Evolutionary conservation across 1,140 invertebrate species (phyloP).

Genomic region (Heliothis virescens): DNA sequence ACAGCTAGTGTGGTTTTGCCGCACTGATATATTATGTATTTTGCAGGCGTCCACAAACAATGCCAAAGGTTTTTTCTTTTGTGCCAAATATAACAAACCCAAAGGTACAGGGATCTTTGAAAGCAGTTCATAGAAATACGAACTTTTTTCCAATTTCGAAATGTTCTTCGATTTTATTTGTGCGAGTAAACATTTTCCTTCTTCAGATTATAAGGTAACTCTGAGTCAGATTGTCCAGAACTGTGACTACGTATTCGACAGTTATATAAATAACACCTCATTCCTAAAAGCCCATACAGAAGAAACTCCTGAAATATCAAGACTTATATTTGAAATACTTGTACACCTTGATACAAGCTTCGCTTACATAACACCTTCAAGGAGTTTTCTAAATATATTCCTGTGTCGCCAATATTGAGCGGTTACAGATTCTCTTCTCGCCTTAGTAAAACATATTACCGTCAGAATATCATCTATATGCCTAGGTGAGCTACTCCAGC

Average conservation of each 20-base stretch:
- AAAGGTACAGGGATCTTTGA: not conserved
- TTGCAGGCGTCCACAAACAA: conserved; percentile 3
- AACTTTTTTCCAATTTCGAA: not conserved
- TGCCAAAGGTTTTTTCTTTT: not conserved
- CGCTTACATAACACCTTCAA: not conserved
- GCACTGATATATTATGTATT: conserved; percentile 19
- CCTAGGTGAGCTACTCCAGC: not conserved
- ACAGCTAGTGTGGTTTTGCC: not conserved
- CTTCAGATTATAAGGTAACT: too few relatives aligned
- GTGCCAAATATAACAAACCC: not conserved
- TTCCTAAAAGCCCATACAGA: too few relatives aligned
- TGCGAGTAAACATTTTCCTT: too few relatives aligned
- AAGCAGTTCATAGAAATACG: not conserved
- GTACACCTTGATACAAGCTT: not conserved
- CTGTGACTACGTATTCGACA: too few relatives aligned
- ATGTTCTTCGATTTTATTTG: too few relatives aligned
- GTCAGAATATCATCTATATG: not conserved
- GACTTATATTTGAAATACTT: too few relatives aligned
- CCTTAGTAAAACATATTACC: not conserved
- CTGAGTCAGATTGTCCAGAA: too few relatives aligned
- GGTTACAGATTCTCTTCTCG: not conserved
- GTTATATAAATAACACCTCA: too few relatives aligned
- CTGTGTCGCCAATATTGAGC: not conserved
- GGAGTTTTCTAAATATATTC: not conserved
- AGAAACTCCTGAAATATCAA: too few relatives aligned